A percentile compares a stretch with the other conserved stretches of the same genome.
phyloP scores from a whole-genome alignment of 2,113 vertebrate species.

The Istiophorus platypterus region DNA sequence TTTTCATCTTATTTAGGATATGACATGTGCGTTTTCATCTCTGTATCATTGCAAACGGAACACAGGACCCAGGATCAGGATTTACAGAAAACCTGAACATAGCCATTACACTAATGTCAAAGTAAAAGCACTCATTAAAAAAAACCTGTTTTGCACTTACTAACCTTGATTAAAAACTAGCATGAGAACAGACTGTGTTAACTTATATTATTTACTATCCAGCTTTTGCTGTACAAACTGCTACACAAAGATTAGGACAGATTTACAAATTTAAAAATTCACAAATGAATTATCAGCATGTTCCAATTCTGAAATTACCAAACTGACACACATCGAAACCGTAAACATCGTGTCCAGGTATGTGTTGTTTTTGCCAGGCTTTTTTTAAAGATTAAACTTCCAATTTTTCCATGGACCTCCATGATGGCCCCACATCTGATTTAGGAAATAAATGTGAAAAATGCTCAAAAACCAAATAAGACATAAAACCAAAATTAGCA shows the following conservation, averaged over 20 bases:
- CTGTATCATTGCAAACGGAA: not conserved
- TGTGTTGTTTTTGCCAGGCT: not conserved
- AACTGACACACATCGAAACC: not conserved
- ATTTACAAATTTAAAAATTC: no score
- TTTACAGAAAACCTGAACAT: no score
- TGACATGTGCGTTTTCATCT: not conserved
- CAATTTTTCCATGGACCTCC: not conserved
- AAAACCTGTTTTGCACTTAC: no score
- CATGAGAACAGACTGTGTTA: no score
- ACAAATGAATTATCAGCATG: no score
- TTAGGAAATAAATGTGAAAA: not conserved
- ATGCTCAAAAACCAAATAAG: not conserved
- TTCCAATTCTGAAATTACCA: not conserved
- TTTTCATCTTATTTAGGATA: not conserved
- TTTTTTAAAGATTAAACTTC: not conserved
- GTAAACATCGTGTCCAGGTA: not conserved
- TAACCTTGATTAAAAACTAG: no score
- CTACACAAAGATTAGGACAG: no score
- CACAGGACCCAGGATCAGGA: no score
- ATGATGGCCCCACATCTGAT: not conserved
- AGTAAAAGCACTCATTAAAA: no score
- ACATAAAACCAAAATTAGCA: conserved; percentile 2
- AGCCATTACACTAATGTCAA: no score
- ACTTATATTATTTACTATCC: no score
- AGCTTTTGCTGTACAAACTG: no score